A percentile compares a stretch with the other conserved stretches of the same genome.
Conservation (phyloP, 2,797 vertebrate genomes). For the Perodicticus potto region DNA sequence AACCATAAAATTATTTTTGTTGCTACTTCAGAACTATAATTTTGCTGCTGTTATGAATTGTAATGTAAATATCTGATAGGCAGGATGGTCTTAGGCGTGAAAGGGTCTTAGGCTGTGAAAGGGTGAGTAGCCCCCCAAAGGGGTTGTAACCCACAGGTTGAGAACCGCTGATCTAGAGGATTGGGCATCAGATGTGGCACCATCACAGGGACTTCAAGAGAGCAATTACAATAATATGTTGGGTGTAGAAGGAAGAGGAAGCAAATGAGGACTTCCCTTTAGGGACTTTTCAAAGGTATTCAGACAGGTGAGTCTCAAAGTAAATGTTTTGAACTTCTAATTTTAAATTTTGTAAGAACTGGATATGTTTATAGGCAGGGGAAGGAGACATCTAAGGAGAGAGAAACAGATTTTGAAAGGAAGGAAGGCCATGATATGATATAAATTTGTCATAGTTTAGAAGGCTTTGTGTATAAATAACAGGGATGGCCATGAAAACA, state of each 20-base stretch:
- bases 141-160: too few species aligned
- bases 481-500: background rate
- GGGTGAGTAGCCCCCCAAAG: too few species aligned
- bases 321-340: background rate
- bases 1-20: too few species aligned
- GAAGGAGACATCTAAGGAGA: background rate
- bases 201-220: background rate
- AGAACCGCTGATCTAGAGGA: background rate
- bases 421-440: background rate
- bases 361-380: background rate
- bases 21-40: too few species aligned
- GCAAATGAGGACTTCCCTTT: background rate
- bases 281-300: background rate
- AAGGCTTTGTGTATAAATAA: background rate
- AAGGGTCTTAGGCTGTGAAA: too few species aligned
- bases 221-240: background rate
- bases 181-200: background rate
- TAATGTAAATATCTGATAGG: too few species aligned
- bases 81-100: too few species aligned
- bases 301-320: background rate
- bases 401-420: background rate
- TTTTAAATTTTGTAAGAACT: slow-evolving; percentile 10
- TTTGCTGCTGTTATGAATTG: too few species aligned
- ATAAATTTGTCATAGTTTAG: background rate
- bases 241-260: background rate